These are phyloP conservation scores for Lithobates pipiens DNA, from an alignment of 2,797 vertebrate genomes.

Conservation along the genomic window DNA sequence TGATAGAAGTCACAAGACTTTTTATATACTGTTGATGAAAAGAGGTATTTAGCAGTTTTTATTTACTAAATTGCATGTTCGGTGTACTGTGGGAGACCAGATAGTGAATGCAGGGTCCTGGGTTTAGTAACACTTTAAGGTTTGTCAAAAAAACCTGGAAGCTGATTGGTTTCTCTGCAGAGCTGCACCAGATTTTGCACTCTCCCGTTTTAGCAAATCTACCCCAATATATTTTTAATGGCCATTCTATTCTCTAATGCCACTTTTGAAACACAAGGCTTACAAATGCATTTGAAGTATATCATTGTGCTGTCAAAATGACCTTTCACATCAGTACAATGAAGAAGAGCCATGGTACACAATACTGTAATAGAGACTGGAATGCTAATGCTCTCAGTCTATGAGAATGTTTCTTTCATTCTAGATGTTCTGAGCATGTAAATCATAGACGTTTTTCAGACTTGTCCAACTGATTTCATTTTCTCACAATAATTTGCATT, in stretches of 20 bases:
- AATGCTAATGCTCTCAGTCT: constrained; percentile 51
- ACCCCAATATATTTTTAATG: background rate
- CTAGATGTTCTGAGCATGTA: constrained; percentile 29
- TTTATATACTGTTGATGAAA: too few relatives aligned
- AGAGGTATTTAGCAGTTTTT: too few relatives aligned
- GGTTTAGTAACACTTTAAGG: too few relatives aligned
- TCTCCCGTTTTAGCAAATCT: too few relatives aligned
- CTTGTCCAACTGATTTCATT: constrained; percentile 52
- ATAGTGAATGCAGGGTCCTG: too few relatives aligned
- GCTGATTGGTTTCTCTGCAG: too few relatives aligned
- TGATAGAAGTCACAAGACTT: too few relatives aligned
- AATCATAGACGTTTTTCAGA: constrained; percentile 42
- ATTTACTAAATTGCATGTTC: too few relatives aligned
- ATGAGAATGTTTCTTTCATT: constrained; percentile 53
- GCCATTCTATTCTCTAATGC: background rate
- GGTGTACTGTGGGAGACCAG: too few relatives aligned
- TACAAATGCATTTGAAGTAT: constrained; percentile 37
- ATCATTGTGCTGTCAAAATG: constrained; percentile 44
- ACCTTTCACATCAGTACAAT: constrained; percentile 51
- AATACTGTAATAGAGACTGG: constrained; percentile 49
- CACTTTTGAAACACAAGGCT: background rate
- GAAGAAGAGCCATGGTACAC: constrained; percentile 27
- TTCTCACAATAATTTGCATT: constrained; percentile 48
- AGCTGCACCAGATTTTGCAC: too few relatives aligned
- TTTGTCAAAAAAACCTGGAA: too few relatives aligned